Base-by-base conservation (phyloP, 2,113 vertebrate species). In the Bostrychus sinensis region DNA sequence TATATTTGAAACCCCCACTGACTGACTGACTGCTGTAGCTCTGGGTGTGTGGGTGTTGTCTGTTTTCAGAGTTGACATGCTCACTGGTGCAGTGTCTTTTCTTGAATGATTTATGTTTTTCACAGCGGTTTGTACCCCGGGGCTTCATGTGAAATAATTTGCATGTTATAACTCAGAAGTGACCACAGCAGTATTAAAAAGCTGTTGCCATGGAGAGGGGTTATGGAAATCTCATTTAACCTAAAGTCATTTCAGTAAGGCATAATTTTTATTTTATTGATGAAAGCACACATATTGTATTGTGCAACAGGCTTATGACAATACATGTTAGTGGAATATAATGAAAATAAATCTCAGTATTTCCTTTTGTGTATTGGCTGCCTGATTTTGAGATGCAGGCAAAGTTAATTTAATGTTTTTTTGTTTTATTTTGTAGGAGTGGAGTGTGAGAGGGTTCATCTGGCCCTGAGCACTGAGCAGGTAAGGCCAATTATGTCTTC, bases 381-480 rank as follows among this genome's bases (percentile, higher is more conserved):
- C 4, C 9, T 28, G 26, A 13, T 51, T 28, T 30, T 30, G 1
- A 9, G 8, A 8, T n/a, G 14, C 7, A 28, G 8, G 30, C 8
- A 3, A 32, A 4, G 9, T 2, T 28, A 9, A 51, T 7, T 41
- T 11, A 39, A 17, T 73, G 41, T 74, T 55, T 72, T 46, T 62
- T n/a, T n/a, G n/a, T n/a, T 62, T 36, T 45, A 32, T 70, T 70
- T 26, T 56, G 43, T 9, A 77, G 81, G 73, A 61, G 42, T 30
- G 56, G 57, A 71, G 46, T 26, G 43, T 2, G 59, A 68, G 45
- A 54, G 0, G 45, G 23, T 72, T 58, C 41, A 34, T 65, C 70
- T n/a, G 63, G 42, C 36, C 48, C 73, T 53, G 14, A 66, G 20
- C 22, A 25, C 59, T 57, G 46, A 82, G 28, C 45, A 72, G 78